These are phyloP conservation scores for Oncorhynchus kisutch DNA, from an alignment of 2,113 vertebrate genomes.

Conservation along the genomic window DNA sequence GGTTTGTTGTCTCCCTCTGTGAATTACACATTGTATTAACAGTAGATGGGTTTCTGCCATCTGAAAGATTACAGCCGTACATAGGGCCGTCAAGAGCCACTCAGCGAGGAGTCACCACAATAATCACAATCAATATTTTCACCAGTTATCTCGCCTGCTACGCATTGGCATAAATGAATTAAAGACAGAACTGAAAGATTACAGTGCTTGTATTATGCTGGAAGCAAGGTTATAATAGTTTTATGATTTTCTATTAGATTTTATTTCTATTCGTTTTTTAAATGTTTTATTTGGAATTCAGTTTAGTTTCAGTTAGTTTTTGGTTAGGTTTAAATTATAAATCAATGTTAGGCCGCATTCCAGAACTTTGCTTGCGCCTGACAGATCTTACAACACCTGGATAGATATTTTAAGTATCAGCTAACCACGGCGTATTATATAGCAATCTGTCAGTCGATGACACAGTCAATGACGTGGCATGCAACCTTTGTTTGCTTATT, in stretches of 20 bases:
- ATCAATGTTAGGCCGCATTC: too few species aligned
- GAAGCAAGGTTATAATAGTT: neutral
- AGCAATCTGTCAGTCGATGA: too few species aligned
- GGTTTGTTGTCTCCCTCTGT: constrained; percentile 32
- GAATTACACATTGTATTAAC: constrained; percentile 31
- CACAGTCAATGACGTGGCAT: too few species aligned
- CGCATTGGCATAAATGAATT: neutral
- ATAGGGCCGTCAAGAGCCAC: constrained; percentile 16
- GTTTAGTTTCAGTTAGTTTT: neutral
- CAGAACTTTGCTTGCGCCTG: too few species aligned
- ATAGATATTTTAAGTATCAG: too few species aligned
- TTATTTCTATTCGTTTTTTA: too few species aligned
- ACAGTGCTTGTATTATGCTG: neutral
- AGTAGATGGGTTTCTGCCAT: constrained; percentile 39
- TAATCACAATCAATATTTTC: constrained; percentile 34
- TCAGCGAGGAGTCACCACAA: constrained; percentile 18
- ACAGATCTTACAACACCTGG: too few species aligned
- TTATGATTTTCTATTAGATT: too few species aligned
- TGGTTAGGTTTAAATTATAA: neutral
- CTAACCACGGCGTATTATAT: too few species aligned
- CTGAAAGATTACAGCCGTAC: constrained; percentile 38
- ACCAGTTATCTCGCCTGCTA: too few species aligned
- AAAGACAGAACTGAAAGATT: neutral
- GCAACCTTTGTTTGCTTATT: too few species aligned
- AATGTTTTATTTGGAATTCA: too few species aligned